Conservation (phyloP, 1,140 invertebrate genomes). For the Trichomalopsis sarcophagae region DNA sequence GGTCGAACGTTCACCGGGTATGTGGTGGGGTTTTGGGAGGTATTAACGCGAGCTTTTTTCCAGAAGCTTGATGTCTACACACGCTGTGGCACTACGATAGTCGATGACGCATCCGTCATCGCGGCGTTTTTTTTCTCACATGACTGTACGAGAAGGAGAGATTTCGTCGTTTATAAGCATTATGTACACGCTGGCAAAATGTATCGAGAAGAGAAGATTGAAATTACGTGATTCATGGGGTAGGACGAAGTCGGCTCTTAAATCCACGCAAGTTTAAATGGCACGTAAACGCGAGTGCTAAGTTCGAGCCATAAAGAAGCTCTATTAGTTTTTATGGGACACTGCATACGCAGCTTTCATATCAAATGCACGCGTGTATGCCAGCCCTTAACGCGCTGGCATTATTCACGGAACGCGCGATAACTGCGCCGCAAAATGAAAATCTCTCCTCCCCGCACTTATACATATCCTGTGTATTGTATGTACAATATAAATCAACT, state of each 20-base stretch:
- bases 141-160: background rate
- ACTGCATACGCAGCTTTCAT: background rate
- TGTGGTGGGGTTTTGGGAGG: background rate
- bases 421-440: background rate
- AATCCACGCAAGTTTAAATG: background rate
- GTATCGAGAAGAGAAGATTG: background rate
- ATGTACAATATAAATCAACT: background rate
- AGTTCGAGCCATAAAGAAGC: background rate
- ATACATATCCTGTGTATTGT: background rate
- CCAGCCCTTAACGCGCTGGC: background rate
- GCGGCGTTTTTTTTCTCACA: background rate
- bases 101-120: slow-evolving; percentile 13
- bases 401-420: background rate
- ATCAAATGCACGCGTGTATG: background rate
- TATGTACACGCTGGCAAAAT: too few species aligned
- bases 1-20: background rate
- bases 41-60: background rate
- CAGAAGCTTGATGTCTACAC: background rate
- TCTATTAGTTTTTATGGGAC: slow-evolving; percentile 17
- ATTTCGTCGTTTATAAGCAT: too few species aligned
- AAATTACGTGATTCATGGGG: background rate
- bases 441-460: background rate
- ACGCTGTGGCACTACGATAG: slow-evolving; percentile 20
- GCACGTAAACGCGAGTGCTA: background rate
- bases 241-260: background rate